phyloP scores from a whole-genome alignment of 2,888 invertebrate species.

The Limnephilus rhombicus region DNA sequence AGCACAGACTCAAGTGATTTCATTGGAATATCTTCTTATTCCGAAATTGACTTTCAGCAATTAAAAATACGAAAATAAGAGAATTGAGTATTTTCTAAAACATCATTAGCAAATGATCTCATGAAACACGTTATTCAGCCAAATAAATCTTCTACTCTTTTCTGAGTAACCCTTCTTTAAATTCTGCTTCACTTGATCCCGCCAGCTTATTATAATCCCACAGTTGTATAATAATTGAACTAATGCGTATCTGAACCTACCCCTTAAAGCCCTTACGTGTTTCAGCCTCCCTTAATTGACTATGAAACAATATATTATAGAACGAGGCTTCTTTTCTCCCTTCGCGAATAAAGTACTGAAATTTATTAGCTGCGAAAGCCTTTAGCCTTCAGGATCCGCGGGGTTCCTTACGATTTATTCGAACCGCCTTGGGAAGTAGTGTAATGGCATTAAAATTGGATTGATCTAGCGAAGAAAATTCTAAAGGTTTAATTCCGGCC shows the following conservation, averaged over 20 bases:
- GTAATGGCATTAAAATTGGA: constrained; percentile 46
- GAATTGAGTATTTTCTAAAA: background rate
- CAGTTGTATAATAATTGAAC: background rate
- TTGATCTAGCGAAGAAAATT: constrained; percentile 43
- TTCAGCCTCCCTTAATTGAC: constrained; percentile 46
- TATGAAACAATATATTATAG: constrained; percentile 51
- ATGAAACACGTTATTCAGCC: background rate
- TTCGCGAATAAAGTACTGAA: constrained; percentile 48
- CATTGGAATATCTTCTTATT: too few species aligned
- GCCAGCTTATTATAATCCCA: background rate
- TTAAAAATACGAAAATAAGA: too few species aligned
- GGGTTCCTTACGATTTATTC: constrained; percentile 39
- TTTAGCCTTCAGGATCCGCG: constrained; percentile 48
- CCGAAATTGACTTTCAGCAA: too few species aligned
- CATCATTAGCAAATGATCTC: background rate
- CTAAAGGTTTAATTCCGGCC: constrained; percentile 31
- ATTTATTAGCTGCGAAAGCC: constrained; percentile 58
- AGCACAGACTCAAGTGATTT: too few species aligned
- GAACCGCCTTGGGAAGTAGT: constrained; percentile 36
- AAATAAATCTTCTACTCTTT: background rate
- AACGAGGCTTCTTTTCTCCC: constrained; percentile 35
- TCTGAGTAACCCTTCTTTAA: background rate
- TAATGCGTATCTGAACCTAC: background rate
- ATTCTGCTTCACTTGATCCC: background rate
- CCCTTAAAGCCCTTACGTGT: constrained; percentile 30